Evolutionary conservation across 2,797 vertebrate genomes (phyloP).

Genomic region (Cossypha caffra): DNA sequence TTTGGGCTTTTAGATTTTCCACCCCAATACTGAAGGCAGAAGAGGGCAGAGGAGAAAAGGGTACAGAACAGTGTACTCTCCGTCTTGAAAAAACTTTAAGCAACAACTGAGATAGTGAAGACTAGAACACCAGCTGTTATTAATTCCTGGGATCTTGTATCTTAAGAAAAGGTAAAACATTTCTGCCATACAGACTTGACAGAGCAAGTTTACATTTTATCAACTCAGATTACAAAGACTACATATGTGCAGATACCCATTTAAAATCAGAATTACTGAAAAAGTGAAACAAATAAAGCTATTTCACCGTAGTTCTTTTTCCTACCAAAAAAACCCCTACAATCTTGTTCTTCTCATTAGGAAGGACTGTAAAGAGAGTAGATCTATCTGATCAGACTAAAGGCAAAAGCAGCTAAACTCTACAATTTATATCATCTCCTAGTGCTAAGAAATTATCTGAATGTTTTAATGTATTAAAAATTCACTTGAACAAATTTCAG

Average conservation of each 20-base stretch:
- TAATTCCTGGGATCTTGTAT: neutral
- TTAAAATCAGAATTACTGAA: neutral
- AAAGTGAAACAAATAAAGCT: neutral
- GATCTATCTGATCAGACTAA: neutral
- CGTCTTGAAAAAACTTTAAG: neutral
- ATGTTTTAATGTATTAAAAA: neutral
- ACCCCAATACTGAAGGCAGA: neutral
- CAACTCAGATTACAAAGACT: neutral
- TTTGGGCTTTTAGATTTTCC: neutral
- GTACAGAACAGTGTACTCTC: neutral
- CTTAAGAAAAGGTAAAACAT: neutral
- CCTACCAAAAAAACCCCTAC: neutral
- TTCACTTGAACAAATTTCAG: neutral
- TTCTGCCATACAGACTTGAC: neutral
- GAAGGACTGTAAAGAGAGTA: neutral
- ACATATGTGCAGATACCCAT: neutral
- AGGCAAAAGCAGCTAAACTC: neutral
- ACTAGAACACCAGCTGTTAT: neutral
- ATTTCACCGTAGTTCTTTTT: neutral
- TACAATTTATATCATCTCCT: neutral
- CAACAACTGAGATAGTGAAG: neutral
- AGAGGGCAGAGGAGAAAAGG: neutral
- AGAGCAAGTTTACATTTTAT: neutral
- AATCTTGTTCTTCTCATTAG: neutral
- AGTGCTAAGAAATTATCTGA: neutral